Evolutionary conservation across 2,888 invertebrate species (phyloP).

Genomic region (Gonocerus acuteangulatus): DNA sequence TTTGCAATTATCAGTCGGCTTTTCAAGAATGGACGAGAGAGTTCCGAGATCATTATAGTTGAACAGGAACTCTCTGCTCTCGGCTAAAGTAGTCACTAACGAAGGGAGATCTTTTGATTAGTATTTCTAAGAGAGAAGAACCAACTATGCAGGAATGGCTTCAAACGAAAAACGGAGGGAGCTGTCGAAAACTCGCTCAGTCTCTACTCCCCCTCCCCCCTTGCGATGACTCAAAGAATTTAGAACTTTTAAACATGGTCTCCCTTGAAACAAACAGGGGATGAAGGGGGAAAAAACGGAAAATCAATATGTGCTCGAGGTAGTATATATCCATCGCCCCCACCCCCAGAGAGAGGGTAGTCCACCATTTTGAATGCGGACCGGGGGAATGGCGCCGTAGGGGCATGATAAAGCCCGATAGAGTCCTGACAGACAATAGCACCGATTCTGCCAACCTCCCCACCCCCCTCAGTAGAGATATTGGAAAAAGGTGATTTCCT

Average conservation of each 20-base stretch:
- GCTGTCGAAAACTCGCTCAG: too few relatives aligned
- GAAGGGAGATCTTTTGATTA: too few relatives aligned
- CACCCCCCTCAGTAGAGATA: too few relatives aligned
- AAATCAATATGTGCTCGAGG: conserved; percentile 22
- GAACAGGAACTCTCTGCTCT: too few relatives aligned
- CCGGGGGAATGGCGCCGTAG: conserved; percentile 14
- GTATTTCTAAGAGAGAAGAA: too few relatives aligned
- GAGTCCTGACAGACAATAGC: neutral
- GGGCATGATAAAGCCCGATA: conserved; percentile 19
- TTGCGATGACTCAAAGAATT: conserved; percentile 12
- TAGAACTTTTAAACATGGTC: conserved; percentile 24
- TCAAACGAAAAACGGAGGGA: too few relatives aligned
- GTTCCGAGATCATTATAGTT: too few relatives aligned
- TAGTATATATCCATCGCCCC: conserved; percentile 12
- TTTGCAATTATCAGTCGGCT: too few relatives aligned
- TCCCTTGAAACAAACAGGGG: conserved; percentile 19
- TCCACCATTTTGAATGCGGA: conserved; percentile 19
- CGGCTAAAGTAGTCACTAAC: too few relatives aligned
- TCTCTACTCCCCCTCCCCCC: neutral
- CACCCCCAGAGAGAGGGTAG: conserved; percentile 1
- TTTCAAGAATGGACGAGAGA: too few relatives aligned
- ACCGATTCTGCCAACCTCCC: too few relatives aligned
- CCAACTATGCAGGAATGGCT: too few relatives aligned
- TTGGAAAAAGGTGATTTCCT: conserved; percentile 25
- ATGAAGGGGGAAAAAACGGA: conserved; percentile 3